Conservation (phyloP, 2,113 vertebrate species). For the Acrocephalus kingi region DNA sequence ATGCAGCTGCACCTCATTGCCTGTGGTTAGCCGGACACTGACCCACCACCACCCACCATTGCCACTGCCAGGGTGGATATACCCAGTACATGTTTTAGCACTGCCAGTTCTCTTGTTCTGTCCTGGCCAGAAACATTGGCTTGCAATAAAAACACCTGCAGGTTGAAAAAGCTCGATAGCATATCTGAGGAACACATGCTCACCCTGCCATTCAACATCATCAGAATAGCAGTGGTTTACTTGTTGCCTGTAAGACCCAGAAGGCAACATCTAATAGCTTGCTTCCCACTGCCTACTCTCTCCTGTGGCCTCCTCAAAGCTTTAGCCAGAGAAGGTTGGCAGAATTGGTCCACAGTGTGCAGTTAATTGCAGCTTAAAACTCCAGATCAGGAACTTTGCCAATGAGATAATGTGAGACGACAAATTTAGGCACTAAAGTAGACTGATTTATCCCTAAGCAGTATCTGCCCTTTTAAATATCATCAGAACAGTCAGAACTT, state of each 20-base stretch:
- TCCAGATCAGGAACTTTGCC: not conserved
- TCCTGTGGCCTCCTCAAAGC: not conserved
- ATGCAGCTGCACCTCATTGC: not conserved
- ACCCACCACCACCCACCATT: fast-evolving
- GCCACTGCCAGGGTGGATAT: not conserved
- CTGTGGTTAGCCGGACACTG: not conserved
- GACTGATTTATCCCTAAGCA: not conserved
- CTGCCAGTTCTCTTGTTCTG: not conserved
- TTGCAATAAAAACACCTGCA: not conserved
- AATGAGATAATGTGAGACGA: not conserved
- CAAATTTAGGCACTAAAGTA: not conserved
- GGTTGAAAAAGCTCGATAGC: not conserved
- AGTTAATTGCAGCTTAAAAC: constrained; percentile 2
- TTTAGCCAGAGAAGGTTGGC: not conserved
- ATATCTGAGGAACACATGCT: not conserved
- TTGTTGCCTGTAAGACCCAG: not conserved
- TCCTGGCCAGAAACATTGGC: not conserved
- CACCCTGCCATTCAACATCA: no score
- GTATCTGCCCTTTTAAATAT: not conserved
- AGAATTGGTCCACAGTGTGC: not conserved
- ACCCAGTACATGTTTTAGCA: fast-evolving
- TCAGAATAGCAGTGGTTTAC: not conserved
- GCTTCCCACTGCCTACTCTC: not conserved
- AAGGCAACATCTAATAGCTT: not conserved
- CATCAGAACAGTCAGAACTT: not conserved